Percentiles rank a stretch among this genome's conserved stretches.
Evolutionary conservation across 2,113 vertebrate genomes (phyloP).

Genomic region (Pelobates fuscus): DNA sequence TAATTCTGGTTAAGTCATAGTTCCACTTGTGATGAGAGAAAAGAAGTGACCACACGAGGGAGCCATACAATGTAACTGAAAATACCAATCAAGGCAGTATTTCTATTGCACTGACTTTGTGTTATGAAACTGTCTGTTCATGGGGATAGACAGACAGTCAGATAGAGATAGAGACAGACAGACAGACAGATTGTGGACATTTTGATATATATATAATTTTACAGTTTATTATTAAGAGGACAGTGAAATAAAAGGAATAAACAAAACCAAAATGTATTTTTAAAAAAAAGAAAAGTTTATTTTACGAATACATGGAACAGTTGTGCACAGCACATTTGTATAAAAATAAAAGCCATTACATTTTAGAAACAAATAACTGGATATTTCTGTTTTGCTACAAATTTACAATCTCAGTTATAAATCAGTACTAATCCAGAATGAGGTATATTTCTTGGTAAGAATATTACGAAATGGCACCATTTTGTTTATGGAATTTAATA

Average conservation of each 20-base stretch:
- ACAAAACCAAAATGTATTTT: slow-evolving; percentile 68
- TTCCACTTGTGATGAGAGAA: too few relatives aligned
- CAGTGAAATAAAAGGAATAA: slow-evolving; percentile 53
- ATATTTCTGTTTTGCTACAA: slow-evolving; percentile 78
- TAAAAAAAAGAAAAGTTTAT: slow-evolving; percentile 81
- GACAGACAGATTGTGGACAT: too few relatives aligned
- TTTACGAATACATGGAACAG: slow-evolving; percentile 82
- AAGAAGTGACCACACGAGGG: slow-evolving; percentile 1
- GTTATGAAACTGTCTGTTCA: too few relatives aligned
- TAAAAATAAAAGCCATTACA: slow-evolving; percentile 89
- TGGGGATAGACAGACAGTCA: too few relatives aligned
- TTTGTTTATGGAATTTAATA: slow-evolving; percentile 62
- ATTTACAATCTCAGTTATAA: slow-evolving; percentile 81
- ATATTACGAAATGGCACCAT: slow-evolving; percentile 66
- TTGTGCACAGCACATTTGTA: slow-evolving; percentile 97
- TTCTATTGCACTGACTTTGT: too few relatives aligned
- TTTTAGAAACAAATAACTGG: slow-evolving; percentile 80
- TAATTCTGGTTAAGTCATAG: too few relatives aligned
- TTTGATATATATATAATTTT: too few relatives aligned
- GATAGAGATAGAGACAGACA: too few relatives aligned
- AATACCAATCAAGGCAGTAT: slow-evolving; percentile 18
- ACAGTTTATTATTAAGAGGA: too few relatives aligned
- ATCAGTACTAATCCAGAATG: slow-evolving; percentile 80
- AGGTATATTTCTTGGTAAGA: slow-evolving; percentile 77
- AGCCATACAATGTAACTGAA: slow-evolving; percentile 12